Conservation (phyloP, 2,113 vertebrate genomes). For the Rhinogobius similis region DNA sequence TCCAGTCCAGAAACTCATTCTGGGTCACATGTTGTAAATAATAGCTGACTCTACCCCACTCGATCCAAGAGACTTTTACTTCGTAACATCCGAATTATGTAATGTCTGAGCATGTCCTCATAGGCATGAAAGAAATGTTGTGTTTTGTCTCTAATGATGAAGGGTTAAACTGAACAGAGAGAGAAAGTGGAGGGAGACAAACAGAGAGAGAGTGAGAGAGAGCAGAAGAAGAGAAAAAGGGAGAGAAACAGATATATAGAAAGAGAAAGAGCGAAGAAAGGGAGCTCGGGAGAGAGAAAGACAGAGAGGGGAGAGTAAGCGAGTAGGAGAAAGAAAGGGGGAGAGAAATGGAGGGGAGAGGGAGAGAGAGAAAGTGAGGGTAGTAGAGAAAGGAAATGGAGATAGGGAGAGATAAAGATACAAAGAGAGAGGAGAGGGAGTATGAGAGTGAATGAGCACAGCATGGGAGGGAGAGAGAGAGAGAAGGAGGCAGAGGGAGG, state of each 20-base stretch:
- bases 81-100: not conserved
- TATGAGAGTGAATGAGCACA: not conserved
- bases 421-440: not conserved
- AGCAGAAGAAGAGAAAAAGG: too few relatives aligned
- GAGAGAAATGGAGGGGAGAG: not conserved
- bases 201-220: too few relatives aligned
- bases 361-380: not conserved
- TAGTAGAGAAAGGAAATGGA: too few relatives aligned
- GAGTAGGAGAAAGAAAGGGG: too few relatives aligned
- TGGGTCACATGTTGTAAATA: conserved; percentile 7
- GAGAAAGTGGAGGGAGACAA: too few relatives aligned
- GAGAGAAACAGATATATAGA: too few relatives aligned
- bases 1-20: conserved; percentile 15
- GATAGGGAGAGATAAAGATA: too few relatives aligned
- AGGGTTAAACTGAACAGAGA: conserved; percentile 16
- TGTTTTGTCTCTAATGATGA: not conserved
- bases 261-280: too few relatives aligned
- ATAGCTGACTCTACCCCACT: not conserved
- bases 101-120: not conserved
- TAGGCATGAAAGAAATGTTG: conserved; percentile 10
- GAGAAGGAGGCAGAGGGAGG: not conserved
- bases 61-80: not conserved
- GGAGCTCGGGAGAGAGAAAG: too few relatives aligned
- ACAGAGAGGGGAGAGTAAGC: too few relatives aligned
- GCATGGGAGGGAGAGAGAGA: not conserved